Conservation (phyloP, 2,797 vertebrate genomes). For the Gymnoscopelus braueri region DNA sequence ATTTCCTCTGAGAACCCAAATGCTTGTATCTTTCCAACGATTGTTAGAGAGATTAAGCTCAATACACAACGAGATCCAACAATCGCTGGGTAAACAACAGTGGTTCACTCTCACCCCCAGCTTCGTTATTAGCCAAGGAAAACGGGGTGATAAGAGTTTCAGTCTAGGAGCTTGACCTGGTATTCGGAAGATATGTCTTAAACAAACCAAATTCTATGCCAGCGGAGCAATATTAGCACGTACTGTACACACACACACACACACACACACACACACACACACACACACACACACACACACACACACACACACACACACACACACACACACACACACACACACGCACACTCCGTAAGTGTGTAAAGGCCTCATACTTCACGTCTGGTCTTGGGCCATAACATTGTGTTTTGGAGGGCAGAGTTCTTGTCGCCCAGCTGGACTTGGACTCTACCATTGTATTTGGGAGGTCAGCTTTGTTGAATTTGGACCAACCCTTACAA, state of each 20-base stretch:
- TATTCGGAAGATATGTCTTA: constrained; percentile 10
- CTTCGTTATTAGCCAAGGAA: constrained; percentile 9
- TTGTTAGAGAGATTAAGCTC: constrained; percentile 62
- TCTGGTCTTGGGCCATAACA: constrained; percentile 59
- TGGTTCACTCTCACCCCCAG: constrained; percentile 3
- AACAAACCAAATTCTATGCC: neutral
- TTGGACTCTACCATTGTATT: constrained; percentile 68
- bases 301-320: neutral
- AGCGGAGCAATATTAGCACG: neutral
- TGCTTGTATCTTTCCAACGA: constrained; percentile 56
- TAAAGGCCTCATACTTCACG: constrained; percentile 29
- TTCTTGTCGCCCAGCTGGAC: constrained; percentile 54
- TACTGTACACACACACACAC: neutral
- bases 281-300: neutral
- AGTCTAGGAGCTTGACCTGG: constrained; percentile 1
- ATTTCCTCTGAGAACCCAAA: constrained; percentile 64
- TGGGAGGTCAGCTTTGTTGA: constrained; percentile 73
- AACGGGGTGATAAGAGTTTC: constrained; percentile 7
- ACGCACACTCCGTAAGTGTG: constrained; percentile 2
- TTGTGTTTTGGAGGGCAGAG: constrained; percentile 66
- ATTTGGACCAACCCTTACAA: constrained; percentile 61
- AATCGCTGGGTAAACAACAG: constrained; percentile 15
- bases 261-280: neutral
- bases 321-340: constrained; percentile 2
- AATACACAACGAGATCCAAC: constrained; percentile 51